phyloP scores from a whole-genome alignment of 2,888 invertebrate species.

The Drosophila greeni region DNA sequence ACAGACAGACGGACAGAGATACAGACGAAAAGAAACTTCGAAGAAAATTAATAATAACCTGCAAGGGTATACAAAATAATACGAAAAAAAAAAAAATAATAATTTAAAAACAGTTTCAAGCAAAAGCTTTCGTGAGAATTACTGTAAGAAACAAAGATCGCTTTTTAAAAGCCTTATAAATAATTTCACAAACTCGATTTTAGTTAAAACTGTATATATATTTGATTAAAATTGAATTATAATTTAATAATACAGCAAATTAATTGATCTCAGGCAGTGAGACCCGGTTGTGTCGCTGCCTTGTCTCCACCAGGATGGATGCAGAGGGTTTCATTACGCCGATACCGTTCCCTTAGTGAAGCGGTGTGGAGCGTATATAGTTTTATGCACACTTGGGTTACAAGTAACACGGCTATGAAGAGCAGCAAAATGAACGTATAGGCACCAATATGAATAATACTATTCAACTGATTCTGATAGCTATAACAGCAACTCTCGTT shows the following conservation, averaged over 20 bases:
- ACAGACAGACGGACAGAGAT: too few species aligned
- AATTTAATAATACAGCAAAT: not conserved
- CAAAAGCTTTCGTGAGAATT: too few species aligned
- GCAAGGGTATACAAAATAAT: too few species aligned
- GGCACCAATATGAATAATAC: too few species aligned
- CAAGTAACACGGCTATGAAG: not conserved
- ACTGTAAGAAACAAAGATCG: not conserved
- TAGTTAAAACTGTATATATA: not conserved
- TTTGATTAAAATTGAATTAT: slow-evolving; percentile 1
- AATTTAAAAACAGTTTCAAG: too few species aligned
- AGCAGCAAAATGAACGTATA: not conserved
- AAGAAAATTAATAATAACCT: too few species aligned
- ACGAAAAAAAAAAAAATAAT: too few species aligned
- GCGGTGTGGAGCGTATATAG: not conserved
- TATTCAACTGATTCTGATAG: too few species aligned
- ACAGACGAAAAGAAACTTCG: too few species aligned
- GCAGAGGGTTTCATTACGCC: not conserved
- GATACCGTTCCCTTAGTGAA: not conserved
- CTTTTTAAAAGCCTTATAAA: not conserved
- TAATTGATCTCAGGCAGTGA: not conserved
- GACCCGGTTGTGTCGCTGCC: not conserved
- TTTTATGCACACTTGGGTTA: not conserved
- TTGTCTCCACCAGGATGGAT: not conserved
- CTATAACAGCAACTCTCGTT: too few species aligned
- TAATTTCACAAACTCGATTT: not conserved